These are phyloP conservation scores for Daubentonia madagascariensis DNA, from an alignment of 2,113 vertebrate genomes.

Conservation along the genomic window DNA sequence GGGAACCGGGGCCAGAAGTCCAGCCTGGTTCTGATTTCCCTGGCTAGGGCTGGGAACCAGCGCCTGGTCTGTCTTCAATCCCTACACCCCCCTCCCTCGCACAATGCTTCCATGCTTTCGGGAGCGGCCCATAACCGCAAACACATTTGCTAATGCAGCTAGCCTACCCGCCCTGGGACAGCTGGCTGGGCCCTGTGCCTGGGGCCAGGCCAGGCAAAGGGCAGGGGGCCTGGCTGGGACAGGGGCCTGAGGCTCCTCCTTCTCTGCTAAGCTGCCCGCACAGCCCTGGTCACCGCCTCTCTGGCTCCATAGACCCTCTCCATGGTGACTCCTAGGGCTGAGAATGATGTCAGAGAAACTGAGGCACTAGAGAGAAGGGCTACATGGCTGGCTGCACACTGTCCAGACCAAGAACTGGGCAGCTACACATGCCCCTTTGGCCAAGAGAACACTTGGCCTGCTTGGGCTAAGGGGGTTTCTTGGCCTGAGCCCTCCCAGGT, in stretches of 20 bases:
- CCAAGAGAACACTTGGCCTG: neutral
- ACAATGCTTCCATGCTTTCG: constrained; percentile 72
- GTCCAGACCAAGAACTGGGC: neutral
- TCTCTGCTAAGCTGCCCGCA: neutral
- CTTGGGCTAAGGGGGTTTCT: neutral
- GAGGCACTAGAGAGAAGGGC: neutral
- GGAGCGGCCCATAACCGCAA: constrained; percentile 75
- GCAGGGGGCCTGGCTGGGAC: constrained; percentile 70
- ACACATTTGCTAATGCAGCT: constrained; percentile 79
- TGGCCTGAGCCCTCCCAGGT: neutral
- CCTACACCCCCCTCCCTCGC: neutral
- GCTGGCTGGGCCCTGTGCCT: constrained; percentile 70
- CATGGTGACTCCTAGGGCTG: neutral
- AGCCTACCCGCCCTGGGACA: constrained; percentile 70
- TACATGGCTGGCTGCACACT: neutral
- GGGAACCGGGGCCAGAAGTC: constrained; percentile 44
- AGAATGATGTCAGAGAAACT: neutral
- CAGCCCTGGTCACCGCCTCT: neutral
- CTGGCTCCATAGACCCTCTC: neutral
- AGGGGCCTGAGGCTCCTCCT: constrained; percentile 45
- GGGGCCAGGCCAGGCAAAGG: constrained; percentile 72
- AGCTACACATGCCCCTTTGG: neutral
- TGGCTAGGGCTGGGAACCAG: constrained; percentile 56
- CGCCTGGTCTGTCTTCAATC: constrained; percentile 70
- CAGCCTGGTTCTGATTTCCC: constrained; percentile 76